A percentile compares a stretch with the other conserved stretches of the same genome.
Evolutionary conservation across 1,140 invertebrate genomes (phyloP).

Genomic region (Pseudobourletiella spinata): DNA sequence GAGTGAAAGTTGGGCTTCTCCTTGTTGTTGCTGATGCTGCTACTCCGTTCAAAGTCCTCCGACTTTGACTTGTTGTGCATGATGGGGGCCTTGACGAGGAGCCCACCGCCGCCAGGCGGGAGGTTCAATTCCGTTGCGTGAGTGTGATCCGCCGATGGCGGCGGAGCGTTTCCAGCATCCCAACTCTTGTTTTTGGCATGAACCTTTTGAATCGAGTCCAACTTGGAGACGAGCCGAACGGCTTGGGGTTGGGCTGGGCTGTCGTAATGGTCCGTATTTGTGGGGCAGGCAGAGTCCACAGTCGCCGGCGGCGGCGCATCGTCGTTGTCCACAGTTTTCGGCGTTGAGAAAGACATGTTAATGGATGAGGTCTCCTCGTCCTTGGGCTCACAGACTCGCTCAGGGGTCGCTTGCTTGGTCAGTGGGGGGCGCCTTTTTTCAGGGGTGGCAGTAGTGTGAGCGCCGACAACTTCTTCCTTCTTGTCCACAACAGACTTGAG

Average conservation of each 20-base stretch:
- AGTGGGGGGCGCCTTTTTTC: too few relatives aligned
- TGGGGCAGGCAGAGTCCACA: background rate
- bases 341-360: slow-evolving; percentile 11
- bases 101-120: background rate
- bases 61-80: slow-evolving; percentile 15
- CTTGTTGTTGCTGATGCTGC: background rate
- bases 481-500: too few relatives aligned
- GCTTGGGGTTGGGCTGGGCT: background rate
- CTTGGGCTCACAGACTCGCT: background rate
- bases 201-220: slow-evolving; percentile 14
- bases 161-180: too few relatives aligned
- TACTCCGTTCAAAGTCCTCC: background rate
- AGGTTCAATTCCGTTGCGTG: background rate
- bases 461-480: too few relatives aligned
- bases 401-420: background rate
- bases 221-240: background rate
- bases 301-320: background rate
- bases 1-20: background rate
- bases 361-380: background rate
- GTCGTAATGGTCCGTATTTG: background rate
- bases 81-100: background rate
- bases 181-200: slow-evolving; percentile 13
- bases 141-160: slow-evolving; percentile 1
- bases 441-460: too few relatives aligned
- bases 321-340: slow-evolving; percentile 20